Conservation (phyloP, 2,797 vertebrate species). For the Thunnus albacares region DNA sequence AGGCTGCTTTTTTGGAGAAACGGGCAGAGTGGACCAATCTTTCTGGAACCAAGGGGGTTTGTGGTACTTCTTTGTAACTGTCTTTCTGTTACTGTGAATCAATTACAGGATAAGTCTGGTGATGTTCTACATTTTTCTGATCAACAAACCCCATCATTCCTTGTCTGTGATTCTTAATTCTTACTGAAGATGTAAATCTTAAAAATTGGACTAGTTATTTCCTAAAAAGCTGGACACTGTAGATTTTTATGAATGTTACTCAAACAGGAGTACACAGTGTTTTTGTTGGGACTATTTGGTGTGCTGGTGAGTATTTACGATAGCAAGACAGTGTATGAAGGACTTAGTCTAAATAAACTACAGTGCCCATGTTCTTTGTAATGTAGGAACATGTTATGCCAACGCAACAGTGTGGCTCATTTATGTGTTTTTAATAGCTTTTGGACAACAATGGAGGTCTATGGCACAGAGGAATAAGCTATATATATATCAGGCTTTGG, state of each 20-base stretch:
- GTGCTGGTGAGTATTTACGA: not conserved
- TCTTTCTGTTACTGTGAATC: constrained; percentile 7
- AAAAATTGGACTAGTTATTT: not conserved
- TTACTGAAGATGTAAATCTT: not conserved
- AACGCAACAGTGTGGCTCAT: not conserved
- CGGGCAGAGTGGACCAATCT: constrained; percentile 61
- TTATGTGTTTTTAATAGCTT: not conserved
- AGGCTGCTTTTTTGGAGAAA: constrained; percentile 74
- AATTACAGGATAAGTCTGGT: not conserved
- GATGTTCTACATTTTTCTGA: not conserved
- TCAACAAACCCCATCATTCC: not conserved
- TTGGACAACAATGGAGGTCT: not conserved
- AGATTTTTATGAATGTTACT: not conserved
- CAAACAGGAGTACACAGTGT: not conserved
- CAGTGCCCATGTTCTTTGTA: not conserved
- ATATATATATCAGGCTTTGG: not conserved
- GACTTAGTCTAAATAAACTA: not conserved
- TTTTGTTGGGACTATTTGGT: not conserved
- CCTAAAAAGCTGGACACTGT: not conserved
- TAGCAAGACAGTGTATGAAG: not conserved
- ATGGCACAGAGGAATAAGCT: not conserved
- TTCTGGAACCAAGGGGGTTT: constrained; percentile 76
- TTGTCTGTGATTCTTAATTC: too few species aligned
- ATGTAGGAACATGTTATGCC: too few species aligned
- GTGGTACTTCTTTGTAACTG: constrained; percentile 56